Conservation (phyloP, 2,113 vertebrate species). For the Pimephales promelas region DNA sequence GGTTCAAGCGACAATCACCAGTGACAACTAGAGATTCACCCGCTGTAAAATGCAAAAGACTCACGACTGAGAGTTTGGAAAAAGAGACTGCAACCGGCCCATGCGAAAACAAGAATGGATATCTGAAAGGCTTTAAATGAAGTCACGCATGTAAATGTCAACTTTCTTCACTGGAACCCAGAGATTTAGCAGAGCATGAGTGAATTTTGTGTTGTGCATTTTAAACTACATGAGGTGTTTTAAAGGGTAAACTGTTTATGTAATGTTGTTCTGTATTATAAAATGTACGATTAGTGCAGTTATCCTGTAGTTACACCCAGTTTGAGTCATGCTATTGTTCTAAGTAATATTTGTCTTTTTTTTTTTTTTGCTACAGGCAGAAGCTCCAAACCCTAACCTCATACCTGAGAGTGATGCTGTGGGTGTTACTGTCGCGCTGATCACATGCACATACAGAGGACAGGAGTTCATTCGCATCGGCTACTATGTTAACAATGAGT, state of each 20-base stretch:
- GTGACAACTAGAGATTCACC: too few relatives aligned
- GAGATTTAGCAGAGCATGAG: neutral
- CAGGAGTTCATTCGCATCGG: slow-evolving; percentile 94
- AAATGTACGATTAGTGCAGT: neutral
- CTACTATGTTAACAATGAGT: slow-evolving; percentile 94
- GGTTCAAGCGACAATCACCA: too few relatives aligned
- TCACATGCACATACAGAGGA: slow-evolving; percentile 89
- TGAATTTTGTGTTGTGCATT: neutral
- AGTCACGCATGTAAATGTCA: too few relatives aligned
- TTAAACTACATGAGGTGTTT: neutral
- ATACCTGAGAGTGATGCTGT: slow-evolving; percentile 92
- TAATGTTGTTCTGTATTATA: neutral
- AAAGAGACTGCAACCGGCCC: too few relatives aligned
- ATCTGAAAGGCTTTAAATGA: too few relatives aligned
- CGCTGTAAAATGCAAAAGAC: too few relatives aligned
- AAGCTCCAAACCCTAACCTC: slow-evolving; percentile 84
- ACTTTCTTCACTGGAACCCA: neutral
- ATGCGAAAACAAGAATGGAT: too few relatives aligned
- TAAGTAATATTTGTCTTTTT: slow-evolving; percentile 23
- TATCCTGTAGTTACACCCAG: neutral
- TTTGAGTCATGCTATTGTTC: slow-evolving; percentile 15
- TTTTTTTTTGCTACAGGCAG: slow-evolving; percentile 73
- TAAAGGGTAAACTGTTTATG: neutral
- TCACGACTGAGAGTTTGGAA: too few relatives aligned
- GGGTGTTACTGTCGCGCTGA: slow-evolving; percentile 89